phyloP scores from a whole-genome alignment of 1,140 invertebrate species.

The Drosophila pachea region DNA sequence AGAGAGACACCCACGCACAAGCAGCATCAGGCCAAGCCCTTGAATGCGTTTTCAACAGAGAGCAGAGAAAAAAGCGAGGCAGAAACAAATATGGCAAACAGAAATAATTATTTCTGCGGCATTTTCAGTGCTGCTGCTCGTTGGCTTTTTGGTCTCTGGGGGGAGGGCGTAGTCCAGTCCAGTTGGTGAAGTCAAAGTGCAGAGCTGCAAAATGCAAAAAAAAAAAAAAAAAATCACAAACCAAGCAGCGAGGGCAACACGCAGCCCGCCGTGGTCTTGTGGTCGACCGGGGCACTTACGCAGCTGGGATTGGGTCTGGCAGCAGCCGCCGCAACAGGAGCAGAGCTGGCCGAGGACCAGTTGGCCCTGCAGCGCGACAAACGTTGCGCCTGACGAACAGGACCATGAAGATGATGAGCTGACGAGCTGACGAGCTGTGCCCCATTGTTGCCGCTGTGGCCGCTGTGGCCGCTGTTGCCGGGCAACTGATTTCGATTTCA shows the following conservation, averaged over 20 bases:
- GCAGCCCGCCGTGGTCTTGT: conserved; percentile 55
- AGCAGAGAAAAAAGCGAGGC: background rate
- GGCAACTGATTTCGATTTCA: conserved; percentile 75
- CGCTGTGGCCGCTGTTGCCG: conserved; percentile 8
- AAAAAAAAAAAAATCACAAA: conserved; percentile 7
- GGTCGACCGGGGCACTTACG: conserved; percentile 71
- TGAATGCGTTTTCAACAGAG: conserved; percentile 16
- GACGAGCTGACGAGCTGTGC: conserved; percentile 30
- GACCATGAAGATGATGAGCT: conserved; percentile 43
- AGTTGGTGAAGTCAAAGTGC: conserved; percentile 59
- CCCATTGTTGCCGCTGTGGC: conserved; percentile 25
- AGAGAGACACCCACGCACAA: conserved; percentile 1
- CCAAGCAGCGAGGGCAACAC: conserved; percentile 3
- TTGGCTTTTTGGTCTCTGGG: conserved; percentile 44
- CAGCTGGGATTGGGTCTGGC: conserved; percentile 35
- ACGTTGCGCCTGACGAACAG: conserved; percentile 34
- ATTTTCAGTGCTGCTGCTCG: conserved; percentile 45
- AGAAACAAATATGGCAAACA: conserved; percentile 63
- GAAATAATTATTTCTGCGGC: conserved; percentile 76
- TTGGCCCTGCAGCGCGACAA: conserved; percentile 48
- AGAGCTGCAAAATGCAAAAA: conserved; percentile 40
- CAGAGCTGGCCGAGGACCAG: conserved; percentile 11
- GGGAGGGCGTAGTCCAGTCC: conserved; percentile 35
- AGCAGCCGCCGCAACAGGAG: background rate
- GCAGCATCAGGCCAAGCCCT: conserved; percentile 40